Conservation (phyloP, 2,888 invertebrate genomes). For the Caenorhabditis virilis region DNA sequence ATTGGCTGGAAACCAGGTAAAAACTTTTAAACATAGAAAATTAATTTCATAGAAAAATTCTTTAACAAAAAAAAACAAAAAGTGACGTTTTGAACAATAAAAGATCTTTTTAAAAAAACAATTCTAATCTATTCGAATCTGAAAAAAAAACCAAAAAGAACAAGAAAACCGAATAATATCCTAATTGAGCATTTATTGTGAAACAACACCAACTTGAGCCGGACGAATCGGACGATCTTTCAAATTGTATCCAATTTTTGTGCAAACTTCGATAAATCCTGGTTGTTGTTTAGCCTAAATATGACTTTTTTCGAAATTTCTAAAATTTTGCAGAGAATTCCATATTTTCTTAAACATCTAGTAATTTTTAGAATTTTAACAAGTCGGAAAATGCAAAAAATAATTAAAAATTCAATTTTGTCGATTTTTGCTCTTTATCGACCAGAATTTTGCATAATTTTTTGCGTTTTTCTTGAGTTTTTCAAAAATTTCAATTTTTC, state of each 20-base stretch:
- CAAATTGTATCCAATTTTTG: slow-evolving; percentile 92
- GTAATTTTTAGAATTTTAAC: too few species aligned
- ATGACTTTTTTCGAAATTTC: neutral
- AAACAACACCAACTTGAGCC: slow-evolving; percentile 87
- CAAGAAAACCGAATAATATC: too few species aligned
- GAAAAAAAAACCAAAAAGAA: slow-evolving; percentile 1
- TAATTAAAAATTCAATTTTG: too few species aligned
- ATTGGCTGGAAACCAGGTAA: neutral
- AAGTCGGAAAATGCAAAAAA: too few species aligned
- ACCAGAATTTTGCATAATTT: too few species aligned
- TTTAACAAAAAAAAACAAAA: neutral
- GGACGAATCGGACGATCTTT: slow-evolving; percentile 91
- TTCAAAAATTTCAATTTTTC: too few species aligned
- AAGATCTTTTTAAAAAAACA: slow-evolving; percentile 3
- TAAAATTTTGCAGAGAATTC: too few species aligned
- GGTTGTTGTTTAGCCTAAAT: slow-evolving; percentile 38
- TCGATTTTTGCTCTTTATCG: too few species aligned
- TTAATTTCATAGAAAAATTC: too few species aligned
- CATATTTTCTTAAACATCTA: too few species aligned
- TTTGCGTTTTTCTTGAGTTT: too few species aligned
- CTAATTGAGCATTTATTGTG: too few species aligned
- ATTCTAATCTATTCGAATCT: neutral
- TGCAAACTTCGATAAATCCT: slow-evolving; percentile 81
- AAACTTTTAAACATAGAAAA: neutral
- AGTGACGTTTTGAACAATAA: neutral